Percentiles rank a stretch among this genome's conserved stretches.
Conservation (phyloP, 2,888 invertebrate species). For the Liposcelis brunnea region DNA sequence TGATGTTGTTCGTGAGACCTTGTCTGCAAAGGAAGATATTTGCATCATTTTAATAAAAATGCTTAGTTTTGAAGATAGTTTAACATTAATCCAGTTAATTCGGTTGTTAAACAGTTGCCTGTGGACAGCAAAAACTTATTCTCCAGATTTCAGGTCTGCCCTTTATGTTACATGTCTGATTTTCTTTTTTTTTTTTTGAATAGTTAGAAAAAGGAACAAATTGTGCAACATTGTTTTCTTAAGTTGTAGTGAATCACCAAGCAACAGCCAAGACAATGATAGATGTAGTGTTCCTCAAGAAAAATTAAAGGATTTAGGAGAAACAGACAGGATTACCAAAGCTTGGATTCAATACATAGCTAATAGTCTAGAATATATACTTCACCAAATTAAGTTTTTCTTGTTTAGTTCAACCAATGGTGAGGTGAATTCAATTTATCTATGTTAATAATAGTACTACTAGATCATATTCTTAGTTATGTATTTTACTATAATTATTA, state of each 20-base stretch:
- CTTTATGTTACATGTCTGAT: too few species aligned
- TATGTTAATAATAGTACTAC: conserved; percentile 19
- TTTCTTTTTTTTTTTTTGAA: too few species aligned
- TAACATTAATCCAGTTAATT: conserved; percentile 54
- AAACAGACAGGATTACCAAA: too few species aligned
- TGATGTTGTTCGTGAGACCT: conserved; percentile 29
- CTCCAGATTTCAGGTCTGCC: conserved; percentile 17
- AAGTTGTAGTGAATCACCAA: too few species aligned
- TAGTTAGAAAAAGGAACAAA: too few species aligned
- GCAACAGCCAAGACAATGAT: too few species aligned
- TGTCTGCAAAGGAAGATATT: conserved; percentile 38
- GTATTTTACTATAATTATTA: conserved; percentile 14
- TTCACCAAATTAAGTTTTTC: too few species aligned
- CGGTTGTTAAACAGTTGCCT: conserved; percentile 34
- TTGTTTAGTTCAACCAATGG: too few species aligned
- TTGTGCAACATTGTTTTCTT: too few species aligned
- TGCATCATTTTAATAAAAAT: conserved; percentile 37
- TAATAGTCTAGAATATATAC: too few species aligned
- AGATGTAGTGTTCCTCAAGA: too few species aligned
- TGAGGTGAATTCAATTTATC: conserved; percentile 8
- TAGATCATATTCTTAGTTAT: conserved; percentile 9
- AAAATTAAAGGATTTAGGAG: too few species aligned
- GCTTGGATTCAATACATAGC: conserved; percentile 11
- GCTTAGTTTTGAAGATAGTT: conserved; percentile 45
- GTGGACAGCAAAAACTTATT: conserved; percentile 23